Conservation (phyloP, 2,888 invertebrate species). For the Agriopis leucophaearia region DNA sequence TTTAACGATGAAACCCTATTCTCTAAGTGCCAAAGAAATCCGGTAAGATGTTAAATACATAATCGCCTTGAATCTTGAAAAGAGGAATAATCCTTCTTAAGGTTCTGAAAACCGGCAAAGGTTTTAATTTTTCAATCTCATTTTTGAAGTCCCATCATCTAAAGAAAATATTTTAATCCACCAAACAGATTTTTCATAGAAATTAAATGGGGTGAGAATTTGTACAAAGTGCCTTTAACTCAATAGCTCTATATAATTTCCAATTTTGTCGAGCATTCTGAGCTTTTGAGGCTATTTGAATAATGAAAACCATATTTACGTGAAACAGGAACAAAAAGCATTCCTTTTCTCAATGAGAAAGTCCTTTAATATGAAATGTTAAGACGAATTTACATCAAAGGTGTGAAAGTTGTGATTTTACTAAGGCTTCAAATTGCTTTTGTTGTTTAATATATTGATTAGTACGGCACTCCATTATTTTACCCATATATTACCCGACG, state of each 20-base stretch:
- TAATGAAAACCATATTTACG: conserved; percentile 16
- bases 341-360: not conserved
- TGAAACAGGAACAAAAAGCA: conserved; percentile 2
- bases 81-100: too few species aligned
- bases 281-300: conserved; percentile 17
- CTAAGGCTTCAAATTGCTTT: too few species aligned
- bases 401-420: too few species aligned
- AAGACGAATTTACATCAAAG: not conserved
- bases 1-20: too few species aligned
- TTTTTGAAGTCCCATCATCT: not conserved
- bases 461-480: too few species aligned
- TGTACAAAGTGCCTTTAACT: conserved; percentile 12
- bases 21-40: too few species aligned
- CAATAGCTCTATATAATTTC: conserved; percentile 24
- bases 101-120: too few species aligned
- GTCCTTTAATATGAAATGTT: not conserved
- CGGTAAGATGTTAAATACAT: too few species aligned
- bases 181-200: not conserved
- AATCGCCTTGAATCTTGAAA: too few species aligned
- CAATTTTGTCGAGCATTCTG: conserved; percentile 24
- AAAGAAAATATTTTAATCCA: not conserved
- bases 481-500: too few species aligned
- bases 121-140: too few species aligned
- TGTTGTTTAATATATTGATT: too few species aligned
- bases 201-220: not conserved